A percentile compares a stretch with the other conserved stretches of the same genome.
These are phyloP conservation scores for Rhincodon typus DNA, from an alignment of 2,797 vertebrate species.

Conservation along the genomic window DNA sequence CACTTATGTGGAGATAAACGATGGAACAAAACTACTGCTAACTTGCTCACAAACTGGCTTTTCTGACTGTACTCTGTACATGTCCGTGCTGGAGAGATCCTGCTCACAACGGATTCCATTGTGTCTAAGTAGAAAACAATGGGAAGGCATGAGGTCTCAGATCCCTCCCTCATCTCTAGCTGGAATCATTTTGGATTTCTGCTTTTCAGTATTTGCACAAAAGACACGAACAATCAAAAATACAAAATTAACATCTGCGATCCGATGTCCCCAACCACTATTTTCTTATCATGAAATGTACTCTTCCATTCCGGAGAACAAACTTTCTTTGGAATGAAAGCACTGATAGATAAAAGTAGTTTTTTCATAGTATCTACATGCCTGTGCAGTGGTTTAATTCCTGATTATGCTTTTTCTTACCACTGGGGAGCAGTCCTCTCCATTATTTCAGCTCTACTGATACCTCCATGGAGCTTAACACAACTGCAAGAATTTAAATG, in stretches of 20 bases:
- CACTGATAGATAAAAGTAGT: neutral
- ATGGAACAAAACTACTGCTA: neutral
- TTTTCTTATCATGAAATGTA: too few species aligned
- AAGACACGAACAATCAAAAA: neutral
- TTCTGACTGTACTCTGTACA: too few species aligned
- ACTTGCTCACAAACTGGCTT: neutral
- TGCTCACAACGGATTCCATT: neutral
- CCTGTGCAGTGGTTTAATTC: neutral
- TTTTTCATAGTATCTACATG: neutral
- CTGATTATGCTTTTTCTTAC: neutral
- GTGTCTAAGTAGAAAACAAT: neutral
- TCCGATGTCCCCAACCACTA: neutral
- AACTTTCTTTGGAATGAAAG: neutral
- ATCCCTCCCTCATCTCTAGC: neutral
- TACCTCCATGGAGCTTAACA: neutral
- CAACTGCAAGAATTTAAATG: neutral
- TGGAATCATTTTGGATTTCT: neutral
- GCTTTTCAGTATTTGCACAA: neutral
- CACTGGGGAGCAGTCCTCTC: conserved; percentile 14
- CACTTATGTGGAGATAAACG: neutral
- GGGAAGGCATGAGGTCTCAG: neutral
- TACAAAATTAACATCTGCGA: neutral
- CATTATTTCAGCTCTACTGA: neutral
- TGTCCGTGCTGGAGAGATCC: neutral
- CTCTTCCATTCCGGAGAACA: neutral